Conservation (phyloP, 1,140 invertebrate genomes). For the Ladona fulva region DNA sequence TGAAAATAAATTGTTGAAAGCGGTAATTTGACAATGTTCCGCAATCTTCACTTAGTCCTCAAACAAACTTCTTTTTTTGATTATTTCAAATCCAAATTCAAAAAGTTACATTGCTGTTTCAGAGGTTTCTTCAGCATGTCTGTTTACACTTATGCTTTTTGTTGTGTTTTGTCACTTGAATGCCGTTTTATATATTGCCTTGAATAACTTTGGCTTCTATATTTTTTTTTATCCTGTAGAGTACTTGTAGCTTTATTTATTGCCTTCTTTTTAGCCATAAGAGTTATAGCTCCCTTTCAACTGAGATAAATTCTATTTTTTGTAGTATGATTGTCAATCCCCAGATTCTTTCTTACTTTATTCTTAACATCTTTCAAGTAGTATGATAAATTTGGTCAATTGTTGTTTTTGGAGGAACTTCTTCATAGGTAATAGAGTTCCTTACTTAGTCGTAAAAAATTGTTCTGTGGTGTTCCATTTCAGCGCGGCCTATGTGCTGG, state of each 20-base stretch:
- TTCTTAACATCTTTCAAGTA: conserved; percentile 7
- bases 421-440: conserved; percentile 1
- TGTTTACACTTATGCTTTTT: not conserved
- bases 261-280: not conserved
- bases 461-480: conserved; percentile 21
- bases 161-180: not conserved
- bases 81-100: not conserved
- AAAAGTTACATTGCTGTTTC: not conserved
- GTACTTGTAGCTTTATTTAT: not conserved
- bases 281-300: not conserved
- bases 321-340: not conserved
- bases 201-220: not conserved
- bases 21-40: no score
- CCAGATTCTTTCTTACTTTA: not conserved
- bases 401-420: not conserved
- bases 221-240: conserved; percentile 14
- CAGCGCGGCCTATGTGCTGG: conserved; percentile 30
- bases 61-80: no score
- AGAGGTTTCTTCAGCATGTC: not conserved
- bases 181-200: not conserved
- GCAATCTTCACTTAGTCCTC: no score
- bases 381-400: not conserved
- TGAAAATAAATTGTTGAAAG: no score
- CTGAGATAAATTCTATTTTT: not conserved
- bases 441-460: conserved; percentile 16